Evolutionary conservation across 2,113 vertebrate genomes (phyloP).

Genomic region (Lethenteron reissneri): DNA sequence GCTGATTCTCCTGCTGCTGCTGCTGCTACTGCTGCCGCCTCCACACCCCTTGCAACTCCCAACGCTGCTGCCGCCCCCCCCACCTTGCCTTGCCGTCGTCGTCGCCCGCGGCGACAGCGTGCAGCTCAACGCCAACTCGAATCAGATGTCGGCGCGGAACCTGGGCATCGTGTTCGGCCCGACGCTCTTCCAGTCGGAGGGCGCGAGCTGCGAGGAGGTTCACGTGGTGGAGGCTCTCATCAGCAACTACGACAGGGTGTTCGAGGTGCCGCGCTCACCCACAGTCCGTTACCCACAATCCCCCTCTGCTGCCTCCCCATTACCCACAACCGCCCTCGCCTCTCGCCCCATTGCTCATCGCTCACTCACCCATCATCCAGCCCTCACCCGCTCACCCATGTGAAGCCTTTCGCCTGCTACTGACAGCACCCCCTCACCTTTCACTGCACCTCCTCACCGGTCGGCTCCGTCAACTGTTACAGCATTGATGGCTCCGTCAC

Average conservation of each 20-base stretch:
- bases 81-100: neutral
- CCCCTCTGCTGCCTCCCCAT: neutral
- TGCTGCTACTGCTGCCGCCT: too few species aligned
- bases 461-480: too few species aligned
- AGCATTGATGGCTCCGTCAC: too few species aligned
- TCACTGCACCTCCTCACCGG: neutral
- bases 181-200: constrained; percentile 90
- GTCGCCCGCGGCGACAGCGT: constrained; percentile 28
- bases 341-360: neutral
- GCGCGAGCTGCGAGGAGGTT: constrained; percentile 76
- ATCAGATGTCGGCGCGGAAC: constrained; percentile 97
- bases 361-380: constrained; percentile 1
- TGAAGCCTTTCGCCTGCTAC: constrained; percentile 6
- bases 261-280: constrained; percentile 40
- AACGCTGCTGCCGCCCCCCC: too few species aligned
- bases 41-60: too few species aligned
- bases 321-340: neutral
- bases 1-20: too few species aligned
- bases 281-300: neutral
- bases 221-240: constrained; percentile 85
- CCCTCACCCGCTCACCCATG: neutral
- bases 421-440: neutral
- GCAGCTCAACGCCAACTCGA: constrained; percentile 74
- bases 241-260: constrained; percentile 60
- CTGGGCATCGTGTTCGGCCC: constrained; percentile 74